Base-by-base conservation (phyloP, 2,797 vertebrate genomes). In the Acanthornis magna region DNA sequence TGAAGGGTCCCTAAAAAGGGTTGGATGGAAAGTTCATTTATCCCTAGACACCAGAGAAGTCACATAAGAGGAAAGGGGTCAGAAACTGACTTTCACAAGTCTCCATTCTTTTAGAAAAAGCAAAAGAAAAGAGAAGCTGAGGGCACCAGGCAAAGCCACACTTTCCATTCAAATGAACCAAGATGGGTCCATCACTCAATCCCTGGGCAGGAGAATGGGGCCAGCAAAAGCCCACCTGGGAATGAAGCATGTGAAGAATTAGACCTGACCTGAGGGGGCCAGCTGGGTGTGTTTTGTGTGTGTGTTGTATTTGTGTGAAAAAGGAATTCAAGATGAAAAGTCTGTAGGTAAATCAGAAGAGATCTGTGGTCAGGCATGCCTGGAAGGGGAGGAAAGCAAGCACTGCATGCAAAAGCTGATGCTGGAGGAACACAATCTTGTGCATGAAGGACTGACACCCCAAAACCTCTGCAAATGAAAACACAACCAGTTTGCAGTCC, bases 281-380 rank as follows among this genome's bases (percentile, higher is more conserved):
- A 51, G 17, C 40, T 70, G 10, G 8, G 13, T 6, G 2, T 54
- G 25, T 3, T 3, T 1, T 32, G 11, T 2, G 3, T 17, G 9
- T 27, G 13, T 2, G 2, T 38, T 38, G 13, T 18, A 11, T 17
- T 8, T 42, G 11, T 18, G 50, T 72, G 54, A 17, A 68, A 89
- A 68, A 54, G 5, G 5, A 23, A 85, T 1, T 78, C 8, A 63
- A 36, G 54, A 29, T 54, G 8, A 80, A 67, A 88, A 91, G 29
- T 51, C 30, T 73, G 43, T 34, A 84, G 13, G 50, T 68, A 75
- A 89, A 80, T 70, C 47, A 73, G 68, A 75, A 62, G 13, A 5
- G 55, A 13, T 53, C 17, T 89, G 67, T 75, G 79, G 65, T 91
- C 45, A 65, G 26, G 8, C 15, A 12, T 21, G 19, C 55, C 40